These are phyloP conservation scores for Scelioninae gen. 1 DNA, from an alignment of 2,888 invertebrate species.

Conservation along the genomic window DNA sequence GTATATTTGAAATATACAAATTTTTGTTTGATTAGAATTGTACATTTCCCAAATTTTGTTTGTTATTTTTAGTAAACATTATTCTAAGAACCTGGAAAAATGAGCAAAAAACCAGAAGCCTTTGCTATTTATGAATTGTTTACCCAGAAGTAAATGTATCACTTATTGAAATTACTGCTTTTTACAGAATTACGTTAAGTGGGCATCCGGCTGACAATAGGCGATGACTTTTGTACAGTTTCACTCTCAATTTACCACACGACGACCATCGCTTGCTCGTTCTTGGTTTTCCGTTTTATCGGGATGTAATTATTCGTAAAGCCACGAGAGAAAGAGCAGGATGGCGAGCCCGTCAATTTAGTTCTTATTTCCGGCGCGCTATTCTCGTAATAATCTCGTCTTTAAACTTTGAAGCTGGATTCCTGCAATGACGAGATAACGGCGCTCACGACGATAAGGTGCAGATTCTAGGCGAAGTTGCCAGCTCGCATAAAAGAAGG, in stretches of 20 bases:
- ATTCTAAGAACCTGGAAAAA: too few species aligned
- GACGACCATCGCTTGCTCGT: conserved; percentile 22
- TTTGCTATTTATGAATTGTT: too few species aligned
- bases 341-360: conserved; percentile 71
- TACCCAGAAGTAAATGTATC: too few species aligned
- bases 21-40: too few species aligned
- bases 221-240: conserved; percentile 40
- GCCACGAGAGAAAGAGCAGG: conserved; percentile 32
- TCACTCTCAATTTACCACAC: conserved; percentile 31
- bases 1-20: too few species aligned
- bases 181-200: too few species aligned
- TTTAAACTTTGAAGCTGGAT: conserved; percentile 70
- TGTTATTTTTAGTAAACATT: too few species aligned
- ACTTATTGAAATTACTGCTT: conserved; percentile 26
- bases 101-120: too few species aligned
- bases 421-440: conserved; percentile 57
- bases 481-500: conserved; percentile 47
- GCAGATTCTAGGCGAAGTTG: conserved; percentile 41
- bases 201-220: conserved; percentile 20
- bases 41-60: too few species aligned
- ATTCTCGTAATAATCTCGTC: conserved; percentile 72
- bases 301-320: conserved; percentile 63
- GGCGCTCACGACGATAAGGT: conserved; percentile 46
- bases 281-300: conserved; percentile 50
- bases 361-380: conserved; percentile 66